These are phyloP conservation scores for Aphelenchoides fujianensis DNA, from an alignment of 1,140 invertebrate species.

Conservation along the genomic window DNA sequence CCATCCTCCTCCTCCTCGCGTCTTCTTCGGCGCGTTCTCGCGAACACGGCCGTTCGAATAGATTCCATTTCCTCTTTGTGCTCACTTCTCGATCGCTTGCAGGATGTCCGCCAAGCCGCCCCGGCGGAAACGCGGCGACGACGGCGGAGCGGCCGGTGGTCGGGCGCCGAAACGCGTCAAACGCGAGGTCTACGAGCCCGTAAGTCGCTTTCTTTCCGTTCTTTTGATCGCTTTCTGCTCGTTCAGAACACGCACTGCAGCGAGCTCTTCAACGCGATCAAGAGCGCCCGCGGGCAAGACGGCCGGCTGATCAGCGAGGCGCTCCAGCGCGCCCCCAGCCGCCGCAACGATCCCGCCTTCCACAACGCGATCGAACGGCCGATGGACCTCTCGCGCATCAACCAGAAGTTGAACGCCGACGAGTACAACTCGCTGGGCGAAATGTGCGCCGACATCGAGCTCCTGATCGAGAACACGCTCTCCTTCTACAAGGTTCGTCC, in stretches of 20 bases:
- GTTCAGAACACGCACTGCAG: slow-evolving; percentile 16
- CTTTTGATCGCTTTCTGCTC: slow-evolving; percentile 13
- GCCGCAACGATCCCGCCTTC: slow-evolving; percentile 65
- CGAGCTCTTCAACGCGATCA: slow-evolving; percentile 24
- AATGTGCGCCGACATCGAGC: slow-evolving; percentile 78
- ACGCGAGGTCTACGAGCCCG: slow-evolving; percentile 8
- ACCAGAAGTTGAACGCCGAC: slow-evolving; percentile 92
- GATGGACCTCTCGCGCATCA: slow-evolving; percentile 86
- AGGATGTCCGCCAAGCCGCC: not conserved
- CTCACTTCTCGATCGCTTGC: no score
- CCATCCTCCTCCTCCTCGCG: no score
- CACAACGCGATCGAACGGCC: slow-evolving; percentile 75
- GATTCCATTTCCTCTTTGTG: no score
- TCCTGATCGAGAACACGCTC: slow-evolving; percentile 84
- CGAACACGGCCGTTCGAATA: no score
- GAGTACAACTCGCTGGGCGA: slow-evolving; percentile 86
- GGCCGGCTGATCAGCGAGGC: slow-evolving; percentile 13
- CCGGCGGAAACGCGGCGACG: slow-evolving; percentile 12
- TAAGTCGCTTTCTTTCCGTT: not conserved
- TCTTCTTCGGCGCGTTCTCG: no score
- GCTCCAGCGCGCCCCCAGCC: slow-evolving; percentile 16
- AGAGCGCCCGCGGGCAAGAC: slow-evolving; percentile 18
- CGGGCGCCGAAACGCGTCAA: slow-evolving; percentile 4
- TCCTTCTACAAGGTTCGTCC: slow-evolving; percentile 78
- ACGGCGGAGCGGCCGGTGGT: not conserved